These are phyloP conservation scores for Macroramphosus scolopax DNA, from an alignment of 2,797 vertebrate genomes.

Conservation along the genomic window DNA sequence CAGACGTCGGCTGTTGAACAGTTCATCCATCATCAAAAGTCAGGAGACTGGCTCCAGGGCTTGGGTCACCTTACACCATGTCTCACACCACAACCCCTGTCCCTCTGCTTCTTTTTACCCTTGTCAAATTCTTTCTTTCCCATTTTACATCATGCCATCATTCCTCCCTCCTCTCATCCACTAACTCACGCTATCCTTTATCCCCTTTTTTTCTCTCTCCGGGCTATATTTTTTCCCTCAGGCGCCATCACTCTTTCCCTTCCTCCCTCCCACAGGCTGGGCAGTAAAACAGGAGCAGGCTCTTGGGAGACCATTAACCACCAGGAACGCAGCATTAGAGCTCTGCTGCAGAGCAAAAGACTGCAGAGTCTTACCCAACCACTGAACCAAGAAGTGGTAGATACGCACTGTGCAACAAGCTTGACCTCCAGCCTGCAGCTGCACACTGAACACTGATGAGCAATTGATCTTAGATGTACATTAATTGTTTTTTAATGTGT, in stretches of 20 bases:
- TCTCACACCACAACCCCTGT: constrained; percentile 60
- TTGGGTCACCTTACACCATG: constrained; percentile 71
- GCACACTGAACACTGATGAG: no score
- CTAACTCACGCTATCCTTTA: not conserved
- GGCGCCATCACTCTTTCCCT: constrained; percentile 55
- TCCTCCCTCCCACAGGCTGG: constrained; percentile 54
- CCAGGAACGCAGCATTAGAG: constrained; percentile 47
- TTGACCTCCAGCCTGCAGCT: no score
- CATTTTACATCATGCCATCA: constrained; percentile 15
- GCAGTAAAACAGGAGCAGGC: constrained; percentile 64
- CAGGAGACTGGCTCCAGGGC: constrained; percentile 63
- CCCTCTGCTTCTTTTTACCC: constrained; percentile 17
- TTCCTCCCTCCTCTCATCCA: constrained; percentile 6
- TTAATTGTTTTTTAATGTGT: no score
- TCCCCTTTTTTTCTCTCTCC: constrained; percentile 9
- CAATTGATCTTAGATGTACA: no score
- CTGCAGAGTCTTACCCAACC: no score
- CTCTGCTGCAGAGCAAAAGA: constrained; percentile 35
- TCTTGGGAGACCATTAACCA: constrained; percentile 69
- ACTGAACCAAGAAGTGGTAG: no score
- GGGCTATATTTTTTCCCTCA: constrained; percentile 61
- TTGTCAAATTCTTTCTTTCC: constrained; percentile 13
- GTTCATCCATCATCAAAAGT: constrained; percentile 64
- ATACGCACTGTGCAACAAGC: no score
- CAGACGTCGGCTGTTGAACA: constrained; percentile 29